Percentiles rank a stretch among this genome's conserved stretches.
Evolutionary conservation across 2,888 invertebrate species (phyloP).

Genomic region (Caenorhabditis imperialis): DNA sequence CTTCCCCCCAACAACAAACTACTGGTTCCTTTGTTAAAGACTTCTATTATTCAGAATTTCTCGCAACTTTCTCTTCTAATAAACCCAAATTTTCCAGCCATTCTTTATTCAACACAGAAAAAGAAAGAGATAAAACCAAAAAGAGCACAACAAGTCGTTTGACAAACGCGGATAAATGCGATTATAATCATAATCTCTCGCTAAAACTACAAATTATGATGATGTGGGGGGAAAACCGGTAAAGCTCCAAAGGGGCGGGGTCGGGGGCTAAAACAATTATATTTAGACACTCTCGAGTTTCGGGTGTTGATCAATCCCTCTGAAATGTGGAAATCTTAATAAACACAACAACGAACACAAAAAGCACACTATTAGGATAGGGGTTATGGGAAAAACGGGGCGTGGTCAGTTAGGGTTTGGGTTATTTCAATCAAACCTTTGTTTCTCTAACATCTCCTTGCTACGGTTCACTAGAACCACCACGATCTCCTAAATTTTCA

Average conservation of each 20-base stretch:
- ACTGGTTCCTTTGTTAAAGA: too few species aligned
- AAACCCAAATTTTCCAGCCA: too few species aligned
- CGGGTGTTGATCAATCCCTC: conserved; percentile 36
- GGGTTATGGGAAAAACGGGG: background rate
- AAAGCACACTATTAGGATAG: background rate
- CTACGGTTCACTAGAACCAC: conserved; percentile 40
- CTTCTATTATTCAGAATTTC: too few species aligned
- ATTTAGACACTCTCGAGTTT: conserved; percentile 30
- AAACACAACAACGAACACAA: too few species aligned
- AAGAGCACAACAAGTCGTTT: conserved; percentile 10
- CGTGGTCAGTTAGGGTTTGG: background rate
- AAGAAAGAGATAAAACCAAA: background rate
- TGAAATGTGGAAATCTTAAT: conserved; percentile 17
- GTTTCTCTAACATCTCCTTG: conserved; percentile 34
- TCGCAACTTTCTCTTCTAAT: too few species aligned
- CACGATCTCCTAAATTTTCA: conserved; percentile 33
- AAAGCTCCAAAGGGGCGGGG: too few species aligned
- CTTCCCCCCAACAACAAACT: too few species aligned
- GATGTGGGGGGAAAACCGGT: too few species aligned
- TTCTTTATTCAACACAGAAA: background rate
- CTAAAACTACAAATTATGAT: background rate
- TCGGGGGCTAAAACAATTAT: background rate
- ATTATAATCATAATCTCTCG: too few species aligned
- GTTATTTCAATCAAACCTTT: conserved; percentile 17
- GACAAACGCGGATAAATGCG: too few species aligned